phyloP scores from a whole-genome alignment of 2,797 vertebrate species.

The Neosilurus mollespiculum region DNA sequence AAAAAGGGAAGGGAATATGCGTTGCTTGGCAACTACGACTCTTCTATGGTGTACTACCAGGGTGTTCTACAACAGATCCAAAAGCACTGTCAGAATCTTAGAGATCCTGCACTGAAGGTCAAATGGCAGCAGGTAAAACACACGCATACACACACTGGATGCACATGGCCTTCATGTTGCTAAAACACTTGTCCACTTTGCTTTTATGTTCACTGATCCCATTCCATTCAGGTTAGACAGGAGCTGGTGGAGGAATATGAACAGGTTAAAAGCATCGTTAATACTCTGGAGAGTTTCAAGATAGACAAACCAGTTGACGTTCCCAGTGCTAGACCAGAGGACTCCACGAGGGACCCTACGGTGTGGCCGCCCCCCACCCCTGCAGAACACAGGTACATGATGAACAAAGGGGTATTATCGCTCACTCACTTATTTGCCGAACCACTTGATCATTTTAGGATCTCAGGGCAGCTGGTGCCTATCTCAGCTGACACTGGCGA shows the following conservation, averaged over 20 bases:
- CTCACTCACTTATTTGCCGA: too few relatives aligned
- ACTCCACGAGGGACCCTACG: conserved; percentile 79
- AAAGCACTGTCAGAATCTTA: conserved; percentile 85
- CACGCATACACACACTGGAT: too few relatives aligned
- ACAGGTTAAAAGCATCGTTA: conserved; percentile 90
- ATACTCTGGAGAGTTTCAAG: conserved; percentile 91
- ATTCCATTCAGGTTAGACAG: conserved; percentile 74
- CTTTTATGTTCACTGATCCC: neutral
- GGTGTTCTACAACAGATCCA: conserved; percentile 96
- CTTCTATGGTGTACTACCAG: conserved; percentile 94
- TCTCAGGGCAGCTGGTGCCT: too few relatives aligned
- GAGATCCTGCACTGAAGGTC: conserved; percentile 88
- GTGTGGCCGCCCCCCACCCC: conserved; percentile 95
- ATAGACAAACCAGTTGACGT: conserved; percentile 83
- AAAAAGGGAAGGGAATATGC: conserved; percentile 97
- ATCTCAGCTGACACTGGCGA: too few relatives aligned
- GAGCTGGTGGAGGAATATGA: conserved; percentile 92
- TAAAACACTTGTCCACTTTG: too few relatives aligned
- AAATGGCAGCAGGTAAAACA: conserved; percentile 92
- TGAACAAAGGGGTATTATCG: too few relatives aligned
- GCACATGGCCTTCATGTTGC: neutral
- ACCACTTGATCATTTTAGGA: too few relatives aligned
- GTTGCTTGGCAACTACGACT: conserved; percentile 95
- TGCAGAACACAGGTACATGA: conserved; percentile 88
- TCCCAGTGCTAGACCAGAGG: conserved; percentile 78